These are phyloP conservation scores for Chiloscyllium plagiosum DNA, from an alignment of 2,113 vertebrate species.

Conservation along the genomic window DNA sequence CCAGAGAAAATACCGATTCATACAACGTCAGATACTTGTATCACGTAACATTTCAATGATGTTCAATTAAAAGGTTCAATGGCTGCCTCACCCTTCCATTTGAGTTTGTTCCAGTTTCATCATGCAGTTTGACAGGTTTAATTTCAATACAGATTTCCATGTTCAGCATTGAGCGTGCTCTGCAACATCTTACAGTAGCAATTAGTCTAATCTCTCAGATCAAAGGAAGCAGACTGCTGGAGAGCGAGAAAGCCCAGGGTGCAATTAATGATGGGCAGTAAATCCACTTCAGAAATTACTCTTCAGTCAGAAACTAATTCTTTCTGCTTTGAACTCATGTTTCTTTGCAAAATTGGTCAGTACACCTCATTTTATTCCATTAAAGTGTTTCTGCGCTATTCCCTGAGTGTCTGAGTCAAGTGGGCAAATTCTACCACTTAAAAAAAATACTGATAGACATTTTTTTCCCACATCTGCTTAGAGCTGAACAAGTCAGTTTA, in stretches of 20 bases:
- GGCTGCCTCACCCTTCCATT: constrained; percentile 15
- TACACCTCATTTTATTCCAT: not conserved
- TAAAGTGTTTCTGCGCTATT: constrained; percentile 2
- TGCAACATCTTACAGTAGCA: constrained; percentile 43
- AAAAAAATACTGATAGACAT: not conserved
- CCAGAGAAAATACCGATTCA: not conserved
- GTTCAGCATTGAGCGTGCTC: constrained; percentile 41
- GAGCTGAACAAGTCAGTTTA: not conserved
- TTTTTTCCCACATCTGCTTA: not conserved
- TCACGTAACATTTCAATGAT: constrained; percentile 33
- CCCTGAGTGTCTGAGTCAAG: not conserved
- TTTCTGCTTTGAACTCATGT: constrained; percentile 32
- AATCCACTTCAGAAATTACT: constrained; percentile 38
- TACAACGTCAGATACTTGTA: constrained; percentile 2
- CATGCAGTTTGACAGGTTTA: constrained; percentile 39
- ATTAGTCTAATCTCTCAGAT: constrained; percentile 46
- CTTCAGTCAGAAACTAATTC: constrained; percentile 29
- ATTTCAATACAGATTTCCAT: constrained; percentile 40
- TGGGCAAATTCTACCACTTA: constrained; percentile 1
- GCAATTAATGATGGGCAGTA: constrained; percentile 38
- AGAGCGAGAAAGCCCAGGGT: constrained; percentile 31
- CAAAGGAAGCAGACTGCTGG: constrained; percentile 30
- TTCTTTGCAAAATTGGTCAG: constrained; percentile 7
- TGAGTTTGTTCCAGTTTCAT: constrained; percentile 30
- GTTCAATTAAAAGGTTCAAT: constrained; percentile 40